These are phyloP conservation scores for Brenthis ino DNA, from an alignment of 2,888 invertebrate genomes.

Conservation along the genomic window DNA sequence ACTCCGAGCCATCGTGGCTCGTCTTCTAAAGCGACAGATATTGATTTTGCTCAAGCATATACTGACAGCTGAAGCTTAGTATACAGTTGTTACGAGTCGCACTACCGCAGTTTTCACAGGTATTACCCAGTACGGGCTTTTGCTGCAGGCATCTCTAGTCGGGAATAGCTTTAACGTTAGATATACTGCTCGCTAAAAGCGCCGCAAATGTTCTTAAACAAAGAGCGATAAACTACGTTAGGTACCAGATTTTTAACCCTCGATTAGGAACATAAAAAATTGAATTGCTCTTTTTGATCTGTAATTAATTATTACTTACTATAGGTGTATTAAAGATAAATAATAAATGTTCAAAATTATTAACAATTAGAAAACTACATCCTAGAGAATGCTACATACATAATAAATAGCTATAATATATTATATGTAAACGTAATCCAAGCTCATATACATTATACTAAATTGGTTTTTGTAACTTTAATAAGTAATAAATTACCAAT, in stretches of 20 bases:
- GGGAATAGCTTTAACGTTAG: slow-evolving; percentile 32
- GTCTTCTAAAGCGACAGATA: slow-evolving; percentile 57
- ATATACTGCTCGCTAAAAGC: slow-evolving; percentile 26
- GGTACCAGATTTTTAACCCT: too few relatives aligned
- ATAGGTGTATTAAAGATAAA: too few relatives aligned
- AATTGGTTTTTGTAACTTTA: too few relatives aligned
- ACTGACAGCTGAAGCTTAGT: slow-evolving; percentile 47
- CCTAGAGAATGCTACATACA: too few relatives aligned
- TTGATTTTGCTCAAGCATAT: slow-evolving; percentile 59
- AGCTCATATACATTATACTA: too few relatives aligned
- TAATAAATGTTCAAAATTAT: too few relatives aligned
- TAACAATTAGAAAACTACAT: too few relatives aligned
- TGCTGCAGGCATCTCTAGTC: slow-evolving; percentile 24
- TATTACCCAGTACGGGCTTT: slow-evolving; percentile 27
- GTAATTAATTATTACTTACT: too few relatives aligned
- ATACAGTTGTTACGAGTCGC: slow-evolving; percentile 43
- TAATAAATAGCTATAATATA: too few relatives aligned
- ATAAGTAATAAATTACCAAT: too few relatives aligned
- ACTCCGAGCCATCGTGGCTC: slow-evolving; percentile 54
- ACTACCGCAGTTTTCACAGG: slow-evolving; percentile 38
- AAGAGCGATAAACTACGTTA: neutral
- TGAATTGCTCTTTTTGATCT: neutral
- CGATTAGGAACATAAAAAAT: neutral
- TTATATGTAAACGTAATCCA: too few relatives aligned
- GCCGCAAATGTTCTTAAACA: slow-evolving; percentile 23